Evolutionary conservation across 2,797 vertebrate genomes (phyloP), one percentile per base, ranked within the genome.

Genomic region (Erpetoichthys calabaricus): DNA sequence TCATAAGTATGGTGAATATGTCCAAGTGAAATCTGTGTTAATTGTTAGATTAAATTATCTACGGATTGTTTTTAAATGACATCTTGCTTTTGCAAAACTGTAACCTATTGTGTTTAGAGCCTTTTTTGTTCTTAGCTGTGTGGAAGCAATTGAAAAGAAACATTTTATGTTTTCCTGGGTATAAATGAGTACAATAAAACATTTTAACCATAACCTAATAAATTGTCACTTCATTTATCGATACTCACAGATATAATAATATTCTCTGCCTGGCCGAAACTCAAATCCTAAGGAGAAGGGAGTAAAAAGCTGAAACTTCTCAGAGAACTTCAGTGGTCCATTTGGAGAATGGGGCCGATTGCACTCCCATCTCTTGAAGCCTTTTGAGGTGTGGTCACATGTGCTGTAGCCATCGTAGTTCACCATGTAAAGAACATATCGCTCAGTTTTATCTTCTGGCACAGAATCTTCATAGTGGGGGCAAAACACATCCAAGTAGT

Each of bases 181-280:
- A 25, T 25, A 25, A 25, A 25, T 25, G 2, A 25, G 25, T 25
- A 25, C 25, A 25, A 25, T 25, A 25, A 25, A 25, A 25, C 25
- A 25, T 25, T 25, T 25, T 25, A 25, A 25, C 2, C 25, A 25
- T 25, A 25, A 25, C 25, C 25, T 25, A 25, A 25, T 25, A 25
- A 2, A 25, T 25, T 25, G 25, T 25, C 25, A 25, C 2, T 25
- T 25, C 1, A 25, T 25, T 25, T 25, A 25, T 25, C 25, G 25
- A 64, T 87, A 98, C 94, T 98, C 74, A 98, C 94, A 98, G 80
- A 98, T 98, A 79, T 97, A 98, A 85, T 94, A 98, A 77, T 98
- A 98, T 65, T 98, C 94, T 73, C 94, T 85, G 71, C 93, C 92
- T 57, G 94, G 94, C 72, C 93, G 86, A 85, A 98, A 98, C 76